Base-by-base conservation (phyloP, 2,888 invertebrate species). In the Eumacrocentrus americanus region DNA sequence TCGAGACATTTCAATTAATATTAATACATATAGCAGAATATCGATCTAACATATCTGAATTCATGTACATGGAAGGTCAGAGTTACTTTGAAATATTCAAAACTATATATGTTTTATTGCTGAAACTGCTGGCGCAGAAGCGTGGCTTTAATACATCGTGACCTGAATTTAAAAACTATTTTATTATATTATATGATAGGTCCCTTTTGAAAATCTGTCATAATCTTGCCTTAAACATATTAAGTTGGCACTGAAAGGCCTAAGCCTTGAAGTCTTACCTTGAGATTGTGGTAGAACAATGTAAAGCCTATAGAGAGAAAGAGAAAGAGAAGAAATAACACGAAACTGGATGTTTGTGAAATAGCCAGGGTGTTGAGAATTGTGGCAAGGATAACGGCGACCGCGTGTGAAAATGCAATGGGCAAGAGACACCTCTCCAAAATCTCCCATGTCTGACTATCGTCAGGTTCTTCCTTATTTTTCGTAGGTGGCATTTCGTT, bases 271-370 rank as follows among this genome's bases (percentile, higher is more conserved):
- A 58, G 14, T 35, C 61, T 85, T 83, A 91, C 92, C 89, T 91
- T 91, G 50, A 93, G 83, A 76, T 91, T 92, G 75, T 92, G 92
- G 81, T 92, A 93, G 81, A 92, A 92, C 80, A 92, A 84, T 7
- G 92, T 88, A 2, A 89, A 88, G 22, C 90, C 90, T 63, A 90
- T 84, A 51, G 90, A 89, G 72, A 91, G 84, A 51, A 89, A 83
- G 46, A 81, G 66, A 76, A 92, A 90, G 85, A 91, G 88, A 29
- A 91, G 86, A 80, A 92, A 92, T 14, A 92, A 84, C 6, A 91
- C 89, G 78, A 92, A 89, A 57, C 90, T 89, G 7, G 91, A 89
- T 63, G 91, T 85, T 73, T 88, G 87, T 66, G 91, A 91, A 67
- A 92, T 88, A 72, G 88, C 87, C 65, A 91, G 81, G 37, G 86